Evolutionary conservation across 2,888 invertebrate genomes (phyloP).

Genomic region (Strigamia maritima): DNA sequence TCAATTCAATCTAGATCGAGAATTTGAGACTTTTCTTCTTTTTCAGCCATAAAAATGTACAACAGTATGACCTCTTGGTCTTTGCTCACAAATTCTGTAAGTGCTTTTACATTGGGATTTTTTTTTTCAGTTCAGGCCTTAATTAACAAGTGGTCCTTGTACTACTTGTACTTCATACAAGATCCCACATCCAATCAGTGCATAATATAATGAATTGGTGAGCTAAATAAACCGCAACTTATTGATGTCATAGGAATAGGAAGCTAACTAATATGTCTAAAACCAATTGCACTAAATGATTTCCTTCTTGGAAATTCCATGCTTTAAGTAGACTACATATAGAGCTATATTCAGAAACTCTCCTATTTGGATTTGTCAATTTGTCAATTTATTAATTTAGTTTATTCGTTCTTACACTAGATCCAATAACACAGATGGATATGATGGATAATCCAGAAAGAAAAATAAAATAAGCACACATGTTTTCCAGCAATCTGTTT

Average conservation of each 20-base stretch:
- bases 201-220: not conserved
- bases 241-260: not conserved
- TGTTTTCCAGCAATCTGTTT: too few relatives aligned
- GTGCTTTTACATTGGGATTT: conserved; percentile 8
- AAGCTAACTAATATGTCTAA: not conserved
- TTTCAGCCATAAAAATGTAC: too few relatives aligned
- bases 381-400: too few relatives aligned
- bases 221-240: not conserved
- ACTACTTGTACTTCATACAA: not conserved
- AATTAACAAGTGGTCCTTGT: not conserved
- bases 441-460: too few relatives aligned
- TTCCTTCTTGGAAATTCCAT: not conserved
- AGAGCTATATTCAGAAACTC: too few relatives aligned
- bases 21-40: too few relatives aligned
- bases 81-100: not conserved
- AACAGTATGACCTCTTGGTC: not conserved
- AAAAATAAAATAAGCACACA: too few relatives aligned
- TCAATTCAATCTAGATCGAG: too few relatives aligned
- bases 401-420: too few relatives aligned
- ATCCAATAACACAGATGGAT: too few relatives aligned
- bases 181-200: not conserved
- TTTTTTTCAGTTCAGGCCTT: conserved; percentile 27
- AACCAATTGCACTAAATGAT: not conserved
- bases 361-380: too few relatives aligned
- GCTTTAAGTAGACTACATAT: too few relatives aligned